Base-by-base conservation (phyloP, 2,888 invertebrate species). In the Oscheius onirici region DNA sequence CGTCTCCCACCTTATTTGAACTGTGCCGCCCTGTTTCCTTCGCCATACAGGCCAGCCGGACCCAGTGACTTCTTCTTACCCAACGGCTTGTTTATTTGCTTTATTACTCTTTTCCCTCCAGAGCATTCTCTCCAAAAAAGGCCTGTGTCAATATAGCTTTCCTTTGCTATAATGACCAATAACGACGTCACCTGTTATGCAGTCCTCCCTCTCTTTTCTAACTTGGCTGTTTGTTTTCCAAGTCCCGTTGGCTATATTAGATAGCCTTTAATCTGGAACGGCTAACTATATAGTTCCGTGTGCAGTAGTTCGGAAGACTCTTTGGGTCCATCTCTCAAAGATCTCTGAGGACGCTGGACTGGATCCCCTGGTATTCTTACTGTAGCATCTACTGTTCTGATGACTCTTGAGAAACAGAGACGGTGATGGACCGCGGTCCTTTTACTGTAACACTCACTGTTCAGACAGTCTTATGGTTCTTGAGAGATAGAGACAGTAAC, bases 1-100 rank as follows among this genome's bases (percentile, higher is more conserved):
- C 68, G 24, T 40, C 40, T 22, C 61, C 15, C 22, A 17, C 43
- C 60, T 6, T 66, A 49, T 66, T 66, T 66, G 66, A 52, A 51
- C 66, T 52, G 66, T 66, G 66, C 66, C 66, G 66, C 66, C 52
- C 66, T 66, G 69, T 69, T 69, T 57, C 60, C 51, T 46, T 57
- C 58, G 58, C 41, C 22, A n/a, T 46, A 28, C 28, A 63, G 24
- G 22, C 63, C 34, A 34, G 34, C 46, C 46, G 15, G 46, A 20
- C 46, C 15, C 46, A 15, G 46, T 46, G n/a, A n/a, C n/a, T 46
- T 5, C n/a, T 11, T 46, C 8, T 46, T 17, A 46, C 46, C 20
- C 15, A 17, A 15, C 20, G 3, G 13, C 20, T 46, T 46, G 46
- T 46, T 46, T 17, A 34, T 34, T 34, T 34, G 34, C 8, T 34